phyloP scores from a whole-genome alignment of 2,113 vertebrate genomes.

The Henicopernis longicauda region DNA sequence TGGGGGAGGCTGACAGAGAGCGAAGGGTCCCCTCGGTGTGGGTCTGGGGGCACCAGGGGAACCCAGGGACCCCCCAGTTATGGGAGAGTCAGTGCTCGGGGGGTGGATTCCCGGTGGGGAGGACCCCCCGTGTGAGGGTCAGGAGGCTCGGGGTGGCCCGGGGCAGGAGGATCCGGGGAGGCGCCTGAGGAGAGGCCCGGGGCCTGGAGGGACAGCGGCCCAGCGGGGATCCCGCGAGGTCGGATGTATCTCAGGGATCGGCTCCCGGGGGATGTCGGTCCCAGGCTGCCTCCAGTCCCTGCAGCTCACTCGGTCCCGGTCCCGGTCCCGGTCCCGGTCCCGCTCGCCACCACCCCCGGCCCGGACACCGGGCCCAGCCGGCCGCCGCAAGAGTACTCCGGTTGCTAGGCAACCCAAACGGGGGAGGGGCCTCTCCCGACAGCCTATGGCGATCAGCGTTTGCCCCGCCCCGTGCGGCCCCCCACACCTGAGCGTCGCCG shows the following conservation, averaged over 20 bases:
- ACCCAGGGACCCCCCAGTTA: not conserved
- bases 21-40: not conserved
- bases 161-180: too few relatives aligned
- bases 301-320: not conserved
- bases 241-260: too few relatives aligned
- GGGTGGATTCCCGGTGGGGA: too few relatives aligned
- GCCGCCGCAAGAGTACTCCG: not conserved
- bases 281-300: not conserved
- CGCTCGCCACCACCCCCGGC: rapidly evolving
- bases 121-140: rapidly evolving
- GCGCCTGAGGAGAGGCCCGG: not conserved
- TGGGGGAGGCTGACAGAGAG: too few relatives aligned
- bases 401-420: not conserved
- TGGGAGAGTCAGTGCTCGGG: not conserved
- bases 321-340: too few relatives aligned
- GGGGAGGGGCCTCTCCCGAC: not conserved
- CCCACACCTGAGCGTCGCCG: rapidly evolving
- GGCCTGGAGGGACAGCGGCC: not conserved
- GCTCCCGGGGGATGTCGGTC: too few relatives aligned
- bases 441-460: rapidly evolving
- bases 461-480: not conserved
- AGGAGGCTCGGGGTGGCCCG: too few relatives aligned
- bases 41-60: not conserved
- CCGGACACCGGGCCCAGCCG: too few relatives aligned
- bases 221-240: too few relatives aligned